phyloP scores from a whole-genome alignment of 2,113 vertebrate species.

The Rousettus leschenaultii region DNA sequence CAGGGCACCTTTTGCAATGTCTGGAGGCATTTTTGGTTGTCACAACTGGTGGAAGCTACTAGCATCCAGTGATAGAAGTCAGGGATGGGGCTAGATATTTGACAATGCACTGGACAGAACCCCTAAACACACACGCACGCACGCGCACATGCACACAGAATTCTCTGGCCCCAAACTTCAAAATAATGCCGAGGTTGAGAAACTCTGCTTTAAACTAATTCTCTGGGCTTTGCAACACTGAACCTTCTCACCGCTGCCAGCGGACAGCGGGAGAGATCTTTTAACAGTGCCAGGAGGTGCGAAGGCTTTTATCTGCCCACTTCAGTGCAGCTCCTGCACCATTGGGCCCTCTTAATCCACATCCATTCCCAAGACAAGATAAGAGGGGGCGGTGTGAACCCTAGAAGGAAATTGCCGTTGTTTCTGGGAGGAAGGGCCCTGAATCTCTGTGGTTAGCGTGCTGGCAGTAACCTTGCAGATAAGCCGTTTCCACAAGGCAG shows the following conservation, averaged over 20 bases:
- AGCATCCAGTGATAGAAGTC: not conserved
- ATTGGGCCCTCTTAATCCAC: not conserved
- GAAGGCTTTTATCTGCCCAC: not conserved
- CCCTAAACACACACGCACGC: too few species aligned
- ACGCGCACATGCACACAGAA: not conserved
- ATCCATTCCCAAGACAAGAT: not conserved
- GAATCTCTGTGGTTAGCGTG: not conserved
- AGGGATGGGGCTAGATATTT: not conserved
- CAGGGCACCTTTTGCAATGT: not conserved
- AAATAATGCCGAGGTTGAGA: not conserved
- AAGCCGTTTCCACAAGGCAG: conserved; percentile 22
- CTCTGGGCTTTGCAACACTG: not conserved
- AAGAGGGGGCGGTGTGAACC: accelerated
- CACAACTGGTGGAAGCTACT: not conserved
- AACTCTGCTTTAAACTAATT: not conserved
- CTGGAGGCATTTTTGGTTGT: not conserved
- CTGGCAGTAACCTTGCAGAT: conserved; percentile 22
- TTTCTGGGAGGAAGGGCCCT: not conserved
- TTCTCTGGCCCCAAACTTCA: not conserved
- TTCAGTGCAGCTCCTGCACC: not conserved
- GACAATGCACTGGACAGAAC: not conserved
- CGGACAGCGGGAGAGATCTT: not conserved
- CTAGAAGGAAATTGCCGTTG: not conserved
- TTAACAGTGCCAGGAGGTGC: not conserved
- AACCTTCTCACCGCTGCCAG: not conserved